Conservation (phyloP, 2,888 invertebrate species). For the Perizoma affinitatum region DNA sequence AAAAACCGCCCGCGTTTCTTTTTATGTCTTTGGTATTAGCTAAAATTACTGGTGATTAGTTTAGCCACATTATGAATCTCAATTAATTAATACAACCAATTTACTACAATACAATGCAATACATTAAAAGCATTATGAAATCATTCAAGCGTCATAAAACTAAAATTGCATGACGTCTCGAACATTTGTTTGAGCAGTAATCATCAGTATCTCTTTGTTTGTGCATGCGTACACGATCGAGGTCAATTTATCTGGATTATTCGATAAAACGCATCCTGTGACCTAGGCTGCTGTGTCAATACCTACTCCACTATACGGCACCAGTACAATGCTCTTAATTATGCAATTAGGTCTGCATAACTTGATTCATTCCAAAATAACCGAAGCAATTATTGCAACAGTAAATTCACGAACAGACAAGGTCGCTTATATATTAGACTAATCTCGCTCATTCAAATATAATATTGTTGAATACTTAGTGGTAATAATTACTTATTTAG, state of each 20-base stretch:
- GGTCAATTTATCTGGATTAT: conserved; percentile 46
- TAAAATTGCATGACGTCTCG: conserved; percentile 27
- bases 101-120: too few relatives aligned
- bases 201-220: conserved; percentile 40
- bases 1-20: too few relatives aligned
- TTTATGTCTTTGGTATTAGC: too few relatives aligned
- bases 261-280: conserved; percentile 47
- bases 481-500: too few relatives aligned
- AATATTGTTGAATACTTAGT: too few relatives aligned
- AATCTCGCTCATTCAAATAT: too few relatives aligned
- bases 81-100: too few relatives aligned
- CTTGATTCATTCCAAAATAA: conserved; percentile 8
- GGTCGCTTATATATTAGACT: too few relatives aligned
- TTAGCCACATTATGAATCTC: too few relatives aligned
- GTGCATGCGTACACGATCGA: conserved; percentile 46
- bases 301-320: background rate
- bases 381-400: background rate
- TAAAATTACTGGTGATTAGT: too few relatives aligned
- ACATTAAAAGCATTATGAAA: conserved; percentile 4
- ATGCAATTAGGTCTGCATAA: conserved; percentile 18
- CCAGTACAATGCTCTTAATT: conserved; percentile 13
- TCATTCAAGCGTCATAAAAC: conserved; percentile 5
- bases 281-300: conserved; percentile 40
- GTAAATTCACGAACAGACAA: too few relatives aligned
- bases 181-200: conserved; percentile 1